These are phyloP conservation scores for Cettia cetti DNA, from an alignment of 2,113 vertebrate species.

Conservation along the genomic window DNA sequence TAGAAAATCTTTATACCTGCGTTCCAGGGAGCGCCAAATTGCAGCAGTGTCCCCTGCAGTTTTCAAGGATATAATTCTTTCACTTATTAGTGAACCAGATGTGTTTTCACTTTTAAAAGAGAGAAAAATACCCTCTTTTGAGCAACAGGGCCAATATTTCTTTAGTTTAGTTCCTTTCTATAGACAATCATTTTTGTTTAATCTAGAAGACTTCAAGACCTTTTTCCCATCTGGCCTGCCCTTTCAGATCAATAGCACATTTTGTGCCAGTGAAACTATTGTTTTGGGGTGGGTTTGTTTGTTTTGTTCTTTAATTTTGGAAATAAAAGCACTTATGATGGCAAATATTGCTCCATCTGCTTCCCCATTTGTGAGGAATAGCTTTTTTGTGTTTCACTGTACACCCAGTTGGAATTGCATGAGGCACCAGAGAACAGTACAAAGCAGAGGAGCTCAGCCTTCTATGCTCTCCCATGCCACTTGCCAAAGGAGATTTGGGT, in stretches of 20 bases:
- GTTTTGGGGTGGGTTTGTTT: neutral
- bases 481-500: conserved; percentile 54
- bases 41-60: neutral
- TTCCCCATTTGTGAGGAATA: conserved; percentile 29
- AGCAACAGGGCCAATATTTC: neutral
- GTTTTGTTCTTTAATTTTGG: neutral
- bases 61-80: neutral
- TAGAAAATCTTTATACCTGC: neutral
- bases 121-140: neutral
- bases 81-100: neutral
- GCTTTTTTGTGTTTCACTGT: conserved; percentile 21
- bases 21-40: neutral
- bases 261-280: neutral
- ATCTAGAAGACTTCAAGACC: neutral
- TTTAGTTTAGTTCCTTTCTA: neutral
- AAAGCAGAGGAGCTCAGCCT: conserved; percentile 38
- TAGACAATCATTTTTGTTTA: neutral
- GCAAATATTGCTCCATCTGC: conserved; percentile 53
- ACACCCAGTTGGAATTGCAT: conserved; percentile 9
- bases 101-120: neutral
- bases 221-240: conserved; percentile 3
- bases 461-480: neutral
- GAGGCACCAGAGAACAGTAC: conserved; percentile 33
- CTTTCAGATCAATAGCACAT: neutral
- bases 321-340: conserved; percentile 30